Conservation (phyloP, 1,140 invertebrate genomes). For the Halesus radiatus region DNA sequence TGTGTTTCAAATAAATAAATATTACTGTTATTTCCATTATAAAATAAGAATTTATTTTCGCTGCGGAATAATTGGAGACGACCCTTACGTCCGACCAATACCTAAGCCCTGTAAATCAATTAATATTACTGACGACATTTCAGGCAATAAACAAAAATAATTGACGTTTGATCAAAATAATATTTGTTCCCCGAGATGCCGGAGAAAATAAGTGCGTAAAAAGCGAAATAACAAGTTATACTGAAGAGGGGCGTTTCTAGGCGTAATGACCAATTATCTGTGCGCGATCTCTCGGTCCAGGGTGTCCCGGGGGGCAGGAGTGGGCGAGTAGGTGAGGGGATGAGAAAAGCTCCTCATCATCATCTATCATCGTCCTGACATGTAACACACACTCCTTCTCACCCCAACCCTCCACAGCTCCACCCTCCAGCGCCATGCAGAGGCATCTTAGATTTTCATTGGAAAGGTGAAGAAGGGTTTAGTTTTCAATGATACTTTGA, state of each 20-base stretch:
- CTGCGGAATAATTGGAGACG: no score
- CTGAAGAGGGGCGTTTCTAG: neutral
- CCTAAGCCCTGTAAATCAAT: no score
- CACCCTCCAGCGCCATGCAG: neutral
- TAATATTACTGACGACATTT: no score
- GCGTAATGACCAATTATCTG: slow-evolving; percentile 35
- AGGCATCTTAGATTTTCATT: neutral
- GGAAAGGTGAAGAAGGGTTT: no score
- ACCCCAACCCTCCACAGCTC: neutral
- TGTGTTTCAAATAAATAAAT: no score
- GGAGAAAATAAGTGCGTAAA: neutral
- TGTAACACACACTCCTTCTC: neutral
- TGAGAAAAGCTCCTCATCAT: slow-evolving; percentile 19
- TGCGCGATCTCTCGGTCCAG: neutral
- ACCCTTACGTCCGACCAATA: no score
- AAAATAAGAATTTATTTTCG: no score
- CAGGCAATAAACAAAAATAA: neutral
- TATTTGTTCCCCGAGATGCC: neutral
- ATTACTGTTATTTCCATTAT: no score
- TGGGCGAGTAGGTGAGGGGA: neutral
- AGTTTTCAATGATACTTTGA: no score
- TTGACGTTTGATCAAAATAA: slow-evolving; percentile 4
- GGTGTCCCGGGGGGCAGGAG: neutral
- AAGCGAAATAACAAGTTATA: slow-evolving; percentile 12
- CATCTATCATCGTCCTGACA: slow-evolving; percentile 30